Evolutionary conservation across 1,140 invertebrate genomes (phyloP), one percentile per base, ranked within the genome.

Genomic region (Macrotrachela quadricornifera): DNA sequence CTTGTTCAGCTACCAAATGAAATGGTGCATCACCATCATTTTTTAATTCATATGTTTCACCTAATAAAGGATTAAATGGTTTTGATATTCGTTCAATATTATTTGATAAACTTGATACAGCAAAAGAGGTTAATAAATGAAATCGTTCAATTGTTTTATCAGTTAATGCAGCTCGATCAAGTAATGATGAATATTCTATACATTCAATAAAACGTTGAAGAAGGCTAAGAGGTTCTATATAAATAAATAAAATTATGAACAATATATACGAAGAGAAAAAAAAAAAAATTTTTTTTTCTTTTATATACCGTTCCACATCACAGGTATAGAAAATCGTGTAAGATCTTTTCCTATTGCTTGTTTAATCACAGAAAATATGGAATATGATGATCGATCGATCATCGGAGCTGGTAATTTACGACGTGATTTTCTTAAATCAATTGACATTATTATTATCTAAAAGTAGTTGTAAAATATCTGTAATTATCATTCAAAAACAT

Each of bases 201-300:
- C 90, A 86, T 71, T 95, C 90, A 13, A 85, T 78, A 64, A 95
- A 79, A 56, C 90, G 74, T 73, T 95, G 88, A 9, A 95, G 76
- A 67, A 95, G 92, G 59, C 82, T 87, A 38, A 95, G 71, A 0
- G 90, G 91, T 71, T 96, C 90, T 69, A 95, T 96, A 69, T 94
- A 90, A 48, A 85, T 79, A 39, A 95, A 84, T 37, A 90, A 90
- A 85, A 95, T 92, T 10, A 86, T 87, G 61, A 94, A 90, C n/a
- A n/a, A n/a, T n/a, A n/a, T n/a, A n/a, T n/a, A n/a, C n/a, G n/a
- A n/a, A n/a, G n/a, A n/a, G n/a, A n/a, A n/a, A n/a, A n/a, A n/a
- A n/a, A n/a, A n/a, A n/a, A n/a, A n/a, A n/a, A n/a, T n/a, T n/a
- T n/a, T n/a, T n/a, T n/a, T n/a, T n/a, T n/a, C n/a, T n/a, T n/a